Evolutionary conservation across 2,797 vertebrate species (phyloP), one percentile per base, ranked within the genome.

Genomic region (Vireo griseus): DNA sequence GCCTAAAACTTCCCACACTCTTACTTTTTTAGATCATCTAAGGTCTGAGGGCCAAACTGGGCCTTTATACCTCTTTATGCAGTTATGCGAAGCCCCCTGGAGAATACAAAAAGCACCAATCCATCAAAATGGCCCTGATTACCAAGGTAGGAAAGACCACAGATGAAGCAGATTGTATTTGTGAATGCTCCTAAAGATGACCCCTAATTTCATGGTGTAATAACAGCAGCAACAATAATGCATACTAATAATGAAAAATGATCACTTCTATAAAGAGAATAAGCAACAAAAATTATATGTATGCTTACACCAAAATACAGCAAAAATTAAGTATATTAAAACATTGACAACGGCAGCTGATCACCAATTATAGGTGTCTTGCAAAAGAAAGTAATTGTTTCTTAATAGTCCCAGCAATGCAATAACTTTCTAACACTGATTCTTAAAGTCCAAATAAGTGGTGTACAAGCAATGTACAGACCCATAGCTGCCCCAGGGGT

Each of bases 111-210:
- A 16, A 51, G 35, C 18, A 29, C 9, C 13, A 71, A 69, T 6
- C 13, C 15, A 6, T 55, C 57, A 69, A 79, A 94, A 57, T 11
- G 29, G 8, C 51, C 21, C 45, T 73, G 15, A 18, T 58, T 52
- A 16, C 17, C 28, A 67, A 50, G 17, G 44, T 6, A 45, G 57
- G 45, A 85, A 58, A 65, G 39, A 42, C 6, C 31, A 67, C 0
- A 4, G 31, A 48, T 3, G 2, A 62, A 81, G 44, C 11, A 83
- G 48, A 51, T 19, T 0, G 0, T 37, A 12, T 55, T 28, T 72
- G 33, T 39, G 37, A 77, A 21, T 25, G 39, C 42, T 35, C 8
- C n/a, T 54, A 42, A 59, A 83, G 59, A 67, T 16, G 24, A 12
- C 10, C 17, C 35, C 37, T 63, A 57, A 58, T 16, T 3, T 0